Evolutionary conservation across 2,888 invertebrate genomes (phyloP), one percentile per base, ranked within the genome.

Genomic region (Agrochola circellaris): DNA sequence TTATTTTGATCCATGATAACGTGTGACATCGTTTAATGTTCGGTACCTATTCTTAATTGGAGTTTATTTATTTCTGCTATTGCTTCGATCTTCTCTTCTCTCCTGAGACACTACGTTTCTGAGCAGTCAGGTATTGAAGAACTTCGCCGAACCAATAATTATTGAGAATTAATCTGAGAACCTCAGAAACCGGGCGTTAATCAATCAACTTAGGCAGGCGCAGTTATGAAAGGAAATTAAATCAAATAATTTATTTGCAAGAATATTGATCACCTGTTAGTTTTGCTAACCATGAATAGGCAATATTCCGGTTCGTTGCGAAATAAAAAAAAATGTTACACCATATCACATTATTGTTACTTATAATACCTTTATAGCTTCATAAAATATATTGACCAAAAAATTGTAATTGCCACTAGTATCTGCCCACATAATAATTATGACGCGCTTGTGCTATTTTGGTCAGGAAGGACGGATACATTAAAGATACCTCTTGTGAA

Each of bases 261-360:
- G 76, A 75, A 82, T 75, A 67, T 75, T 62, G 61, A 79, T 75
- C 61, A 66, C 38, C 26, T 45, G 2, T 23, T 45, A 65, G 15
- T 60, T 42, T 78, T 8, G 26, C 30, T 73, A 56, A 66, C 56
- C 56, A 60, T 60, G 15, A 56, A 64, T 48, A 54, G 8, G 23
- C 13, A 77, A 58, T 58, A 51, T 51, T 79, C 48, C 51, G 6
- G 20, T 51, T 26, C 30, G 11, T 82, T 79, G 61, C 68, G 56
- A 83, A 68, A 69, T 64, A 58, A 38, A 4, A 15, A 69, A 67
- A 56, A 30, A 77, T 69, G 30, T 80, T 77, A 58, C 64, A 60
- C 30, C 62, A 80, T 68, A 77, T 23, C 58, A 68, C 6, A 68
- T 82, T 82, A 61, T 61, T 54, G 17, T 60, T 80, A 42, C 48